Conservation (phyloP, 2,888 invertebrate genomes). For the Drosophila barbarae region DNA sequence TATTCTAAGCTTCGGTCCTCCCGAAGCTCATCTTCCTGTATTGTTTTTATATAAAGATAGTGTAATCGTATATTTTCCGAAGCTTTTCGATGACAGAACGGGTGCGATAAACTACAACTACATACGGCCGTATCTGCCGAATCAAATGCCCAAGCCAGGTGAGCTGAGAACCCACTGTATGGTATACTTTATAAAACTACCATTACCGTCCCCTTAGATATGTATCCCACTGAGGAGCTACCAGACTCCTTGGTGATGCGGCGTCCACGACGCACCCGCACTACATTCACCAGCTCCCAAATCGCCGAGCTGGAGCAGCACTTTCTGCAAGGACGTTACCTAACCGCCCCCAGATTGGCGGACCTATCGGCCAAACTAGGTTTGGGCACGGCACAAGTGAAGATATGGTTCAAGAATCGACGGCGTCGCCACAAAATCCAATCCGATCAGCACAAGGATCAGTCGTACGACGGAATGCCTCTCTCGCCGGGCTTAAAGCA, state of each 20-base stretch:
- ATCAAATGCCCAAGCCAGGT: conserved; percentile 64
- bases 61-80: conserved; percentile 8
- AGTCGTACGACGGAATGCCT: conserved; percentile 64
- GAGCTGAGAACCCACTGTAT: conserved; percentile 28
- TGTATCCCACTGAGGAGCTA: conserved; percentile 58
- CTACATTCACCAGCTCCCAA: conserved; percentile 72
- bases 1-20: not conserved
- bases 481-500: conserved; percentile 56
- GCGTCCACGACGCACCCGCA: conserved; percentile 70
- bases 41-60: conserved; percentile 11
- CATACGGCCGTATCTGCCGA: conserved; percentile 67
- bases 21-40: not conserved
- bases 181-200: too few relatives aligned
- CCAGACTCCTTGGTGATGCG: conserved; percentile 69
- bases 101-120: conserved; percentile 70
- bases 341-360: conserved; percentile 64
- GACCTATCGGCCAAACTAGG: conserved; percentile 67
- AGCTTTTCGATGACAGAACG: conserved; percentile 71
- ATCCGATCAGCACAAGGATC: conserved; percentile 64
- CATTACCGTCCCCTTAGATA: not conserved
- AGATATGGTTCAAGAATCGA: conserved; percentile 76
- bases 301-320: conserved; percentile 70
- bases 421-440: conserved; percentile 72
- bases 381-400: conserved; percentile 69
- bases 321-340: conserved; percentile 69